These are phyloP conservation scores for Hemaris fuciformis DNA, from an alignment of 2,888 invertebrate genomes.

Conservation along the genomic window DNA sequence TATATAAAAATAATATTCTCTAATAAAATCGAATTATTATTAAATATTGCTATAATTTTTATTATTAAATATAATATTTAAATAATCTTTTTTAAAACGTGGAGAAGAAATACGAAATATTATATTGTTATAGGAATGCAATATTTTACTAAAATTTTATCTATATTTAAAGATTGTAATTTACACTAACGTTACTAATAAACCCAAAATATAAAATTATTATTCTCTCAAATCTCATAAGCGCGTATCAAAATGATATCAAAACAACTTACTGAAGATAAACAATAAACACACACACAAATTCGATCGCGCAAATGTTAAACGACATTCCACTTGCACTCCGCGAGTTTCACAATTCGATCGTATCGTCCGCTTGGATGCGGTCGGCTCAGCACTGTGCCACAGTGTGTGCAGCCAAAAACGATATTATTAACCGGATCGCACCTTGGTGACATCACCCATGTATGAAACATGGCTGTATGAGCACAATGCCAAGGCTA, in stretches of 20 bases:
- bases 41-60: too few species aligned
- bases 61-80: too few species aligned
- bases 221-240: too few species aligned
- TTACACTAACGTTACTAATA: neutral
- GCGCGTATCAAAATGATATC: too few species aligned
- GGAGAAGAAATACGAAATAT: too few species aligned
- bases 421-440: conserved; percentile 68
- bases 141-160: neutral
- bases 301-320: conserved; percentile 25
- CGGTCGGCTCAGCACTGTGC: conserved; percentile 49
- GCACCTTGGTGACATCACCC: conserved; percentile 70
- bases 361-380: conserved; percentile 41
- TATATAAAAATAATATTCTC: too few species aligned
- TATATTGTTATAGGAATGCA: too few species aligned
- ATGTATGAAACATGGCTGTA: too few species aligned
- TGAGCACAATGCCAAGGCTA: conserved; percentile 51
- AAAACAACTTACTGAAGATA: conserved; percentile 16
- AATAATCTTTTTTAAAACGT: too few species aligned
- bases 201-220: neutral
- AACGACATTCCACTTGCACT: conserved; percentile 27
- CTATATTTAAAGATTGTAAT: neutral
- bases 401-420: conserved; percentile 64
- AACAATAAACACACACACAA: conserved; percentile 21
- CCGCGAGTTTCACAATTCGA: conserved; percentile 34
- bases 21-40: too few species aligned